Percentiles rank a stretch among this genome's conserved stretches.
Conservation (phyloP, 2,888 invertebrate species). For the Escarpia spicata region DNA sequence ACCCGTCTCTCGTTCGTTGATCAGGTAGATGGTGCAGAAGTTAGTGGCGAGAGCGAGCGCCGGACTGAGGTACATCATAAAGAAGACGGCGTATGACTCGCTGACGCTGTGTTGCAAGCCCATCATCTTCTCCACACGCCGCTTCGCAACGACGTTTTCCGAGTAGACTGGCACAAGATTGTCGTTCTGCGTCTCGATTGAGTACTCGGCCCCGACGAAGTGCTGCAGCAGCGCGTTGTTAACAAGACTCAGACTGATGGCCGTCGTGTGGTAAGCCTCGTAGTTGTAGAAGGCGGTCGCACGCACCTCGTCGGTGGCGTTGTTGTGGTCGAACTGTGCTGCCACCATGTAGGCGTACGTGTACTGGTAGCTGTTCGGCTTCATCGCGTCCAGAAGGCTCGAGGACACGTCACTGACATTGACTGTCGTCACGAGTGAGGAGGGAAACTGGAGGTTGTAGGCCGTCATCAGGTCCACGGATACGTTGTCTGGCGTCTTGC, state of each 20-base stretch:
- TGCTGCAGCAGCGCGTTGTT: neutral
- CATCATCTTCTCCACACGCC: neutral
- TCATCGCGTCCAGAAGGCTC: neutral
- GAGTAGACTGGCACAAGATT: neutral
- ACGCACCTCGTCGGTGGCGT: neutral
- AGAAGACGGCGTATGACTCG: neutral
- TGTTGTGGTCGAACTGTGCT: neutral
- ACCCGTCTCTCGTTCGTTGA: neutral
- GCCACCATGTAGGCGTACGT: neutral
- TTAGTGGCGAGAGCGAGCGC: neutral
- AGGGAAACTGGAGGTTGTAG: neutral
- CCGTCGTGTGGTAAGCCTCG: neutral
- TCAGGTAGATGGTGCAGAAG: neutral
- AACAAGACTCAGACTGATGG: neutral
- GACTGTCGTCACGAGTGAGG: neutral
- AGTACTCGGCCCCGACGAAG: neutral
- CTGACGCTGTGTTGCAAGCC: neutral
- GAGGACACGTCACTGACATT: neutral
- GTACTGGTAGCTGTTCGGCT: neutral
- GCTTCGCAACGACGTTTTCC: neutral
- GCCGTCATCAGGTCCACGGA: neutral
- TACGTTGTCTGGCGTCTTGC: neutral
- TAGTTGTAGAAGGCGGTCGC: neutral
- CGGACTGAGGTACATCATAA: neutral
- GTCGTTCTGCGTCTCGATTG: neutral